phyloP scores from a whole-genome alignment of 2,797 vertebrate genomes.

The Eulemur rubriventer region DNA sequence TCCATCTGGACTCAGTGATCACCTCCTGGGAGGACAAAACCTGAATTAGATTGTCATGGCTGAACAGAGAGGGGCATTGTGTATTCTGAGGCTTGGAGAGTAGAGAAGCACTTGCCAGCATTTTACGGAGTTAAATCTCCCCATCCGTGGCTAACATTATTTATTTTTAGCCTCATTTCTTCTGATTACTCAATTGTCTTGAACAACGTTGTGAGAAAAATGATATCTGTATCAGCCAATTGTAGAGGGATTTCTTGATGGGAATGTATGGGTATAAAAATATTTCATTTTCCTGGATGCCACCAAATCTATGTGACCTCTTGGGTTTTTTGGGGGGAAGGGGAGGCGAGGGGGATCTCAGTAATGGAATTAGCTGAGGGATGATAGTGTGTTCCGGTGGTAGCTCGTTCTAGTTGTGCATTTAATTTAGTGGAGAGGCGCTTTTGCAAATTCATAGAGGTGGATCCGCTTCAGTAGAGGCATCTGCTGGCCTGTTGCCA shows the following conservation, averaged over 20 bases:
- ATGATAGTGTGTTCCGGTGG: background rate
- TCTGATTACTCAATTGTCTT: conserved; percentile 57
- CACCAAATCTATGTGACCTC: conserved; percentile 16
- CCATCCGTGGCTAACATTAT: background rate
- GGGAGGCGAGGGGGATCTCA: background rate
- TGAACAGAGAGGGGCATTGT: conserved; percentile 56
- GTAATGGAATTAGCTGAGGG: background rate
- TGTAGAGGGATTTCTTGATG: conserved; percentile 52
- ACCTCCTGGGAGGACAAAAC: conserved; percentile 65
- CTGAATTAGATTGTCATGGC: conserved; percentile 74
- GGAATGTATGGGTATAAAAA: background rate
- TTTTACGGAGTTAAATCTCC: conserved; percentile 24
- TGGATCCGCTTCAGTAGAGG: background rate
- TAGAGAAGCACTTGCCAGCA: background rate
- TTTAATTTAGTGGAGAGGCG: background rate
- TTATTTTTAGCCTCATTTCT: conserved; percentile 50
- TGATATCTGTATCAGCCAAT: conserved; percentile 2
- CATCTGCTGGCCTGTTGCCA: conserved; percentile 38
- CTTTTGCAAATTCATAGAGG: background rate
- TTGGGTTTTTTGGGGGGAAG: background rate
- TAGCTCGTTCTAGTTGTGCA: background rate
- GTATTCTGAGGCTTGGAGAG: background rate
- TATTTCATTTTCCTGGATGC: conserved; percentile 44
- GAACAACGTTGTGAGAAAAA: conserved; percentile 63
- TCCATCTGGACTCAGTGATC: conserved; percentile 70